Evolutionary conservation across 2,888 invertebrate genomes (phyloP).

Genomic region (Dryocosmus kuriphilus): DNA sequence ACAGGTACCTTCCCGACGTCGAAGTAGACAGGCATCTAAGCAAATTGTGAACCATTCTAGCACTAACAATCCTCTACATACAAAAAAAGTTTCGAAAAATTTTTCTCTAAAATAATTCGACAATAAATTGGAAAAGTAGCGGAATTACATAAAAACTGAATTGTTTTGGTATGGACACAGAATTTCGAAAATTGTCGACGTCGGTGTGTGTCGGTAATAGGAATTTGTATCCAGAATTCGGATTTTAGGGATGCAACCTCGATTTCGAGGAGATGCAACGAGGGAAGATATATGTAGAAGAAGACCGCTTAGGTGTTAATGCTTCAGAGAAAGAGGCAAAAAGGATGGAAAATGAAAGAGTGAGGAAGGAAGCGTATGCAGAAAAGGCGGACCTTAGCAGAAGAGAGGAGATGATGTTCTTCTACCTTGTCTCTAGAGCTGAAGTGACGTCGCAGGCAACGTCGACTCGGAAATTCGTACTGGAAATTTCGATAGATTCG

Average conservation of each 20-base stretch:
- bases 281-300: neutral
- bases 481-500: conserved; percentile 73
- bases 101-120: too few species aligned
- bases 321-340: neutral
- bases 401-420: conserved; percentile 49
- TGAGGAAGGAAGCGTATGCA: neutral
- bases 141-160: too few species aligned
- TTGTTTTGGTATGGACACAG: too few species aligned
- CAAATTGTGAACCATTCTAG: neutral
- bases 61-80: neutral
- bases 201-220: too few species aligned
- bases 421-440: conserved; percentile 67
- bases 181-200: too few species aligned
- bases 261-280: neutral
- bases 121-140: too few species aligned
- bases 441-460: conserved; percentile 71
- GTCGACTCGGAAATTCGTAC: conserved; percentile 73
- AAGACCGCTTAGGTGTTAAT: neutral
- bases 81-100: too few species aligned
- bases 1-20: neutral
- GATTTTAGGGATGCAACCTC: neutral
- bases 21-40: conserved; percentile 2
- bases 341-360: neutral
- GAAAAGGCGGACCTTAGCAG: neutral
- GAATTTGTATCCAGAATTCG: too few species aligned